phyloP scores from a whole-genome alignment of 2,888 invertebrate species.

The Galeopsomyia nigrocyanea region DNA sequence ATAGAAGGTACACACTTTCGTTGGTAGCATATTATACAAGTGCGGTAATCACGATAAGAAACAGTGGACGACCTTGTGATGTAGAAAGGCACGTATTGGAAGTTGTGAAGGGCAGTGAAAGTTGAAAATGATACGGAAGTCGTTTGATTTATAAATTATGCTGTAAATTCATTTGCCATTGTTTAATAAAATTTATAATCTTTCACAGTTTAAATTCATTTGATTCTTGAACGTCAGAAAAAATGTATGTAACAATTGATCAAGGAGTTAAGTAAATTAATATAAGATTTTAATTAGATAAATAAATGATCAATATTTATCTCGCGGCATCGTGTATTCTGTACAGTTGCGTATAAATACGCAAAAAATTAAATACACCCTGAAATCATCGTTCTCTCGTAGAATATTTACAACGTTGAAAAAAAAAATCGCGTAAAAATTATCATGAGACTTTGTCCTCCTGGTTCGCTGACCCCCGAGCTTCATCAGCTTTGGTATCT shows the following conservation, averaged over 20 bases:
- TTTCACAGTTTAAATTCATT: no score
- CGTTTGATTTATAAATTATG: neutral
- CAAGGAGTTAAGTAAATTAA: no score
- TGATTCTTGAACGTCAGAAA: no score
- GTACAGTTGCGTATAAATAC: neutral
- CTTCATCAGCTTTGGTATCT: neutral
- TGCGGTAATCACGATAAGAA: conserved; percentile 12
- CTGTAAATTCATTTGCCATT: no score
- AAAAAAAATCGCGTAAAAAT: neutral
- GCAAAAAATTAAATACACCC: neutral
- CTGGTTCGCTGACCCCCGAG: neutral
- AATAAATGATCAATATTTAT: no score
- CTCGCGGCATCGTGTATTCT: no score
- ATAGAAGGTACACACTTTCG: neutral
- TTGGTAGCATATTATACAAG: neutral
- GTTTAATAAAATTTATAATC: no score
- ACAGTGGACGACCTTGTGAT: conserved; percentile 11
- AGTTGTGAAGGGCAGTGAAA: conserved; percentile 21
- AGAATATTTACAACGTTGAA: neutral
- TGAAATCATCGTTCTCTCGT: neutral
- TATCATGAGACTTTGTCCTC: no score
- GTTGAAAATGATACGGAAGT: conserved; percentile 9
- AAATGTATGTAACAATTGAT: no score
- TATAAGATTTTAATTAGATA: no score
- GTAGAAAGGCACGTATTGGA: neutral